A percentile compares a stretch with the other conserved stretches of the same genome.
These are phyloP conservation scores for Trachymyrmex septentrionalis DNA, from an alignment of 1,140 invertebrate species.

Conservation along the genomic window DNA sequence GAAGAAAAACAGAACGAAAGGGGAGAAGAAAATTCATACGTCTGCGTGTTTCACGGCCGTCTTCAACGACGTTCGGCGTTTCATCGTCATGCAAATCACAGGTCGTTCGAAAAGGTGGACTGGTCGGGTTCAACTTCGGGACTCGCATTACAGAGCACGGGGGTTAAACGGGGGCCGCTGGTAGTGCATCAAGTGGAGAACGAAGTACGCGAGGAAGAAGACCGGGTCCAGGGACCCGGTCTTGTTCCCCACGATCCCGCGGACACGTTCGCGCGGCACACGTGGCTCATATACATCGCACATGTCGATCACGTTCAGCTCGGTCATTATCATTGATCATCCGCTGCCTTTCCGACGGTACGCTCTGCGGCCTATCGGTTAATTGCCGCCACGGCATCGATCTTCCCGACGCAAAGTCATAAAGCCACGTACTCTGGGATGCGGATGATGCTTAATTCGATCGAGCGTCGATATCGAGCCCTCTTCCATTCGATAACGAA, in stretches of 20 bases:
- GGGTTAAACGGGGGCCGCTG: constrained; percentile 47
- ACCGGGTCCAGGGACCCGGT: neutral
- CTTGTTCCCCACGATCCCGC: constrained; percentile 44
- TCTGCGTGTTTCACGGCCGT: constrained; percentile 46
- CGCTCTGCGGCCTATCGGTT: constrained; percentile 75
- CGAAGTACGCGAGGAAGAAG: constrained; percentile 33
- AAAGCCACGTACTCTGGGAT: constrained; percentile 40
- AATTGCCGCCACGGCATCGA: constrained; percentile 78
- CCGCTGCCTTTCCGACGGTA: constrained; percentile 72
- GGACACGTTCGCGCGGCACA: constrained; percentile 72
- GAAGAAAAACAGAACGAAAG: neutral
- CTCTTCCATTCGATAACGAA: neutral
- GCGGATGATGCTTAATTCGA: constrained; percentile 50
- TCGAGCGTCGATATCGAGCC: constrained; percentile 22
- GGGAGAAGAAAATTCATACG: constrained; percentile 7
- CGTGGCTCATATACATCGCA: constrained; percentile 77
- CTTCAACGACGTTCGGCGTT: constrained; percentile 12
- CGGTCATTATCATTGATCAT: constrained; percentile 83
- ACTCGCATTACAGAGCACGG: constrained; percentile 46
- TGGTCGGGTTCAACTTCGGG: constrained; percentile 7
- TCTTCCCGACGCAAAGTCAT: constrained; percentile 71
- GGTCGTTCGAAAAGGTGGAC: neutral
- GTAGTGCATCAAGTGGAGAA: constrained; percentile 6
- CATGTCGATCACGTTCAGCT: constrained; percentile 80
- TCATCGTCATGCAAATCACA: constrained; percentile 58